Conservation (phyloP, 2,888 invertebrate species). For the Sicus ferrugineus region DNA sequence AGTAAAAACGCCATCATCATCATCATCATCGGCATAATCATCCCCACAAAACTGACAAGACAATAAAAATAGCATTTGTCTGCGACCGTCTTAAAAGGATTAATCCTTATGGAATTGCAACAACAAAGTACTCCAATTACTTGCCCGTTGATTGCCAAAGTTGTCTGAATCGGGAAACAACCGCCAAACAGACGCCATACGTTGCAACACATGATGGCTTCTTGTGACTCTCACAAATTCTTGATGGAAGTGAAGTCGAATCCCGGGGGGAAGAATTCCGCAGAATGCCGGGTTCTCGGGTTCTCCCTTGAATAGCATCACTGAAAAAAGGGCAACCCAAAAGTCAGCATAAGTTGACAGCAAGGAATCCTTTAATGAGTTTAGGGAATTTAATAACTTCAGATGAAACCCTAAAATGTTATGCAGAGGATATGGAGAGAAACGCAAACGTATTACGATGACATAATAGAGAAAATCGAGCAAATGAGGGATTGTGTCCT, state of each 20-base stretch:
- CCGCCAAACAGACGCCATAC: not conserved
- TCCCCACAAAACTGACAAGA: not conserved
- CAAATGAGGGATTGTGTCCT: not conserved
- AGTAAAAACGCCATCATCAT: too few relatives aligned
- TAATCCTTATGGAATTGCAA: not conserved
- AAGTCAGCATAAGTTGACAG: not conserved
- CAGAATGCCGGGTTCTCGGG: not conserved
- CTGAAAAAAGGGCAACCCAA: not conserved
- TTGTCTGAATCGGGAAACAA: not conserved
- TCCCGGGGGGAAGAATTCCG: too few relatives aligned
- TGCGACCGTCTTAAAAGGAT: not conserved
- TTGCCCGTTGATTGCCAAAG: constrained; percentile 1
- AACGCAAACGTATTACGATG: not conserved
- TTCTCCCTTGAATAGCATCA: not conserved
- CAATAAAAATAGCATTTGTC: constrained; percentile 5
- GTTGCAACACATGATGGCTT: not conserved
- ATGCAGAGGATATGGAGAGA: not conserved
- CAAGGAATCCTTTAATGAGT: constrained; percentile 14
- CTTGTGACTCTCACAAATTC: too few relatives aligned
- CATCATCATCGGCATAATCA: not conserved
- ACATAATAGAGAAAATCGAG: not conserved
- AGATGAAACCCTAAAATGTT: not conserved
- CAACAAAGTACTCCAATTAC: not conserved
- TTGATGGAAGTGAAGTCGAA: too few relatives aligned
- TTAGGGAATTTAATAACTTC: constrained; percentile 13